These are phyloP conservation scores for Xylocampa areola DNA, from an alignment of 2,888 invertebrate species.

Conservation along the genomic window DNA sequence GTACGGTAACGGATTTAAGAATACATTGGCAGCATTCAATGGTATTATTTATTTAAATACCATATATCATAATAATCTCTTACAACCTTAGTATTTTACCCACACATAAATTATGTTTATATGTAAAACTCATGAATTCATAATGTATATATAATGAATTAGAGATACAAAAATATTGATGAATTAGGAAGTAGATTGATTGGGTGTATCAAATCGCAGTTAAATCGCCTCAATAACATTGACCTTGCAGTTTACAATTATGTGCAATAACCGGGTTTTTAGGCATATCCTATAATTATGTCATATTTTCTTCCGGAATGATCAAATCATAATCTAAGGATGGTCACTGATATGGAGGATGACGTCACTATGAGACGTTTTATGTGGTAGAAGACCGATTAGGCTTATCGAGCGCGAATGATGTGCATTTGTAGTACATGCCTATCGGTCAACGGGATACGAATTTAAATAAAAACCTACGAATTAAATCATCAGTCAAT, in stretches of 20 bases:
- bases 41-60: too few species aligned
- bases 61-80: slow-evolving; percentile 5
- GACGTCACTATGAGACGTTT: too few species aligned
- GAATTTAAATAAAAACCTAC: too few species aligned
- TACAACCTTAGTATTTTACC: not conserved
- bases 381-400: too few species aligned
- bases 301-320: slow-evolving; percentile 14
- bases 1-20: too few species aligned
- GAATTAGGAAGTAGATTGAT: slow-evolving; percentile 35
- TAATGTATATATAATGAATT: not conserved
- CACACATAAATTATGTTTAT: slow-evolving; percentile 6
- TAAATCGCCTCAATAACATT: slow-evolving; percentile 21
- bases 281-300: slow-evolving; percentile 10
- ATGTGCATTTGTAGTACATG: too few species aligned
- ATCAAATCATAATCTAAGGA: too few species aligned
- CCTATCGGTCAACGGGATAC: too few species aligned
- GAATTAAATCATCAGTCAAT: too few species aligned
- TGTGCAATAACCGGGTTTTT: slow-evolving; percentile 13
- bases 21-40: too few species aligned
- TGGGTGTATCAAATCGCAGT: slow-evolving; percentile 8
- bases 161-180: slow-evolving; percentile 3
- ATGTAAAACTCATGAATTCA: not conserved
- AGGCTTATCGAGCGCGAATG: too few species aligned
- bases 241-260: slow-evolving; percentile 37
- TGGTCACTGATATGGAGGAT: too few species aligned